phyloP scores from a whole-genome alignment of 2,888 invertebrate species.

The Panopea generosa region DNA sequence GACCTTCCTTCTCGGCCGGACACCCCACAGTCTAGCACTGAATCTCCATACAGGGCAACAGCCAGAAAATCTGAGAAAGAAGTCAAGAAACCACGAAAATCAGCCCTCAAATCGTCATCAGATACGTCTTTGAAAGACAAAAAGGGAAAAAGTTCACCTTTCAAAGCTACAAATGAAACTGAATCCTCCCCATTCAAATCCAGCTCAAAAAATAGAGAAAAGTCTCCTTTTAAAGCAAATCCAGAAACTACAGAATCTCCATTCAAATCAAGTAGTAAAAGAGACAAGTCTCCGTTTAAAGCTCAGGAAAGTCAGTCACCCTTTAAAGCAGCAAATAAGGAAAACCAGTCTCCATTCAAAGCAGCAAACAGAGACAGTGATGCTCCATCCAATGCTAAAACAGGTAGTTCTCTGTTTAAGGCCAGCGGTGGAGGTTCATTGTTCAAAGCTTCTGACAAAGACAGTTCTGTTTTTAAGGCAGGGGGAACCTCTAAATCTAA shows the following conservation, averaged over 20 bases:
- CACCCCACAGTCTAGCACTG: conserved; percentile 28
- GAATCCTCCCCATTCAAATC: conserved; percentile 27
- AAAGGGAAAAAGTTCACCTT: conserved; percentile 32
- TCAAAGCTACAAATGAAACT: conserved; percentile 34
- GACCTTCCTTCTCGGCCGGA: conserved; percentile 29
- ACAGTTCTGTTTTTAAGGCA: conserved; percentile 31
- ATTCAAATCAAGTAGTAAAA: conserved; percentile 34
- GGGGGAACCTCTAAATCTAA: conserved; percentile 17
- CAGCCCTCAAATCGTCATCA: conserved; percentile 16
- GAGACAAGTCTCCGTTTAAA: conserved; percentile 43
- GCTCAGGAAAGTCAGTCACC: conserved; percentile 40
- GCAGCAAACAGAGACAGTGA: conserved; percentile 15
- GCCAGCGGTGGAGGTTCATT: conserved; percentile 16
- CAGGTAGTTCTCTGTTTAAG: conserved; percentile 56
- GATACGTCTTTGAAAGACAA: conserved; percentile 9
- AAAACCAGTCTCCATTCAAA: conserved; percentile 46
- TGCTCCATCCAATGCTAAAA: conserved; percentile 51
- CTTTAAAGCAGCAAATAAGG: conserved; percentile 34
- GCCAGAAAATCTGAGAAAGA: conserved; percentile 34
- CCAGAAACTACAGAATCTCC: conserved; percentile 30
- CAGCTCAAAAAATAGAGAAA: neutral
- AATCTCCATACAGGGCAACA: conserved; percentile 47
- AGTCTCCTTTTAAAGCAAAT: conserved; percentile 35
- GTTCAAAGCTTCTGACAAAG: conserved; percentile 8
- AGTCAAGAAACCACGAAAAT: conserved; percentile 29